Evolutionary conservation across 1,140 invertebrate genomes (phyloP).

Genomic region (Ganaspis sp.): DNA sequence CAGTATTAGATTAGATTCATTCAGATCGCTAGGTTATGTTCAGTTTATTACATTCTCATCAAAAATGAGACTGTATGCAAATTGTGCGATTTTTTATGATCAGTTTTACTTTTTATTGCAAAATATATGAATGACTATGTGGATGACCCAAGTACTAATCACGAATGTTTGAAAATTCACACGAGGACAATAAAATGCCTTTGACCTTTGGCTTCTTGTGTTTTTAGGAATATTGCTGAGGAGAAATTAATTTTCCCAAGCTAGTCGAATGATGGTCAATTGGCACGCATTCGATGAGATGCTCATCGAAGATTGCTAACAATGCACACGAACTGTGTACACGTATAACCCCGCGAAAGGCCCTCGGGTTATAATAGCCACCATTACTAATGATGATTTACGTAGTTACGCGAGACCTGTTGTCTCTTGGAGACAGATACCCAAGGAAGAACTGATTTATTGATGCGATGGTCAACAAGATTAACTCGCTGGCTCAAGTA

Average conservation of each 20-base stretch:
- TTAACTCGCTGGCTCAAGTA: slow-evolving; percentile 54
- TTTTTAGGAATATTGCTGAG: not conserved
- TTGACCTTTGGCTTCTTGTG: not conserved
- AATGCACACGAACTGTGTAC: not conserved
- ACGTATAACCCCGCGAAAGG: not conserved
- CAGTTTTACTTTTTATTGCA: too few relatives aligned
- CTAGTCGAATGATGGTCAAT: not conserved
- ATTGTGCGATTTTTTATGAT: too few relatives aligned
- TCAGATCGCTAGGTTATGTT: too few relatives aligned
- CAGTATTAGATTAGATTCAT: too few relatives aligned
- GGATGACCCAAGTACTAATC: too few relatives aligned
- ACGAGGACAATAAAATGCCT: not conserved
- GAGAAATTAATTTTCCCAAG: not conserved
- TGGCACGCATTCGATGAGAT: not conserved
- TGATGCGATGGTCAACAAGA: slow-evolving; percentile 53
- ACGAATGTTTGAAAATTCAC: too few relatives aligned
- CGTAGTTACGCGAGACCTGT: slow-evolving; percentile 36
- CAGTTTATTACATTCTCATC: too few relatives aligned
- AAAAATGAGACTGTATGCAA: too few relatives aligned
- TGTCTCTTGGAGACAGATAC: slow-evolving; percentile 41
- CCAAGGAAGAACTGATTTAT: slow-evolving; percentile 59
- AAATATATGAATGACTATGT: too few relatives aligned
- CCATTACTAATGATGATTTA: slow-evolving; percentile 59
- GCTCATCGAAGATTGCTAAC: not conserved
- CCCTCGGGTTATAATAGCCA: slow-evolving; percentile 2